Percentiles rank a stretch among this genome's conserved stretches.
phyloP scores from a whole-genome alignment of 2,888 invertebrate species.

The Drosophila formosana region DNA sequence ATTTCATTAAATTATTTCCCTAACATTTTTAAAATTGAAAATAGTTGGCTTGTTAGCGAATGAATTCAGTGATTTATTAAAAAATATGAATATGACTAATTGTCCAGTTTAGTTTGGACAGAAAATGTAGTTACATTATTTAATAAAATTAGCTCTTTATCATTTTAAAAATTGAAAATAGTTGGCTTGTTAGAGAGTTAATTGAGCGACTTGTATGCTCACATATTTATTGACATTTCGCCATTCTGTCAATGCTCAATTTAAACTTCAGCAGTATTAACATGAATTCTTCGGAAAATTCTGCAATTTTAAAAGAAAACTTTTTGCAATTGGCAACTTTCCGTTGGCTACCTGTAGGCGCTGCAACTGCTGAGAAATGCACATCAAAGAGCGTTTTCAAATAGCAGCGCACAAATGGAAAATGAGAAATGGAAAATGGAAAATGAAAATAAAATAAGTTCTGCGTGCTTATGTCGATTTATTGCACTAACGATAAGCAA shows the following conservation, averaged over 20 bases:
- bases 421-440: no score
- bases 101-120: no score
- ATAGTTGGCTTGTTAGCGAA: no score
- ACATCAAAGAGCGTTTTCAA: constrained; percentile 11
- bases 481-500: constrained; percentile 63
- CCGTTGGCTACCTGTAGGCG: constrained; percentile 33
- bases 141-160: no score
- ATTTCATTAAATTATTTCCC: no score
- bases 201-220: no score
- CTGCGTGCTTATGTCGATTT: constrained; percentile 67
- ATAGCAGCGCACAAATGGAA: constrained; percentile 32
- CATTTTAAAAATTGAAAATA: no score
- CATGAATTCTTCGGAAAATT: background rate
- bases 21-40: no score
- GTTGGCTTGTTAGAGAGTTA: no score
- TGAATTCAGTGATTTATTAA: no score
- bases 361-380: background rate
- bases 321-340: constrained; percentile 1
- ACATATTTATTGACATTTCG: background rate
- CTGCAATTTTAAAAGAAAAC: background rate
- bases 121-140: no score
- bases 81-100: no score
- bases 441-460: constrained; percentile 23
- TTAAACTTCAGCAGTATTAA: background rate
- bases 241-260: background rate